Conservation (phyloP, 2,888 invertebrate species). For the Eupelmus urozonus region DNA sequence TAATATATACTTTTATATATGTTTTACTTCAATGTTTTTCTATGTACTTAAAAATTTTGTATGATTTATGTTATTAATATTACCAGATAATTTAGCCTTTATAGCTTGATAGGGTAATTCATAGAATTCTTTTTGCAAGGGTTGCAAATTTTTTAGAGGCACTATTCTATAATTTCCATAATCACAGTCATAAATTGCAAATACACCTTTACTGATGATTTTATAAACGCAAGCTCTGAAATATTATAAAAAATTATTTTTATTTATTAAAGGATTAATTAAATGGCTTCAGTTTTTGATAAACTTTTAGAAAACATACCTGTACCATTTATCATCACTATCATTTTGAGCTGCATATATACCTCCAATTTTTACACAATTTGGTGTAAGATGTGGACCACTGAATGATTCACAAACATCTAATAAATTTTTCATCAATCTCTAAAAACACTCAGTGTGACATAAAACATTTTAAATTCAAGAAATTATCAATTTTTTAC, state of each 20-base stretch:
- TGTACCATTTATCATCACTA: conserved; percentile 85
- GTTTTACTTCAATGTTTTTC: neutral
- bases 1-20: neutral
- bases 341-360: conserved; percentile 84
- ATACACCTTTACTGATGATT: conserved; percentile 79
- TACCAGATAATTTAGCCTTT: conserved; percentile 82
- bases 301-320: conserved; percentile 78
- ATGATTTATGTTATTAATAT: too few relatives aligned
- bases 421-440: conserved; percentile 84
- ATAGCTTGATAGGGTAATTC: conserved; percentile 83
- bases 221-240: conserved; percentile 79
- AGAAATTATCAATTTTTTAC: too few relatives aligned
- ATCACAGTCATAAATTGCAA: conserved; percentile 83
- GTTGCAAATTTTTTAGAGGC: conserved; percentile 79
- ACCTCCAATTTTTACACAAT: conserved; percentile 79
- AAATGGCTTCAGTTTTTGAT: neutral
- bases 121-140: conserved; percentile 80
- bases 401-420: conserved; percentile 80
- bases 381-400: conserved; percentile 77
- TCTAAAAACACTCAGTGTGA: conserved; percentile 59
- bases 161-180: conserved; percentile 82
- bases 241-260: conserved; percentile 41
- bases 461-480: too few relatives aligned
- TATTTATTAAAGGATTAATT: too few relatives aligned
- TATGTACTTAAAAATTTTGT: neutral